Evolutionary conservation across 1,140 invertebrate species (phyloP).

Genomic region (Saccostrea echinata): DNA sequence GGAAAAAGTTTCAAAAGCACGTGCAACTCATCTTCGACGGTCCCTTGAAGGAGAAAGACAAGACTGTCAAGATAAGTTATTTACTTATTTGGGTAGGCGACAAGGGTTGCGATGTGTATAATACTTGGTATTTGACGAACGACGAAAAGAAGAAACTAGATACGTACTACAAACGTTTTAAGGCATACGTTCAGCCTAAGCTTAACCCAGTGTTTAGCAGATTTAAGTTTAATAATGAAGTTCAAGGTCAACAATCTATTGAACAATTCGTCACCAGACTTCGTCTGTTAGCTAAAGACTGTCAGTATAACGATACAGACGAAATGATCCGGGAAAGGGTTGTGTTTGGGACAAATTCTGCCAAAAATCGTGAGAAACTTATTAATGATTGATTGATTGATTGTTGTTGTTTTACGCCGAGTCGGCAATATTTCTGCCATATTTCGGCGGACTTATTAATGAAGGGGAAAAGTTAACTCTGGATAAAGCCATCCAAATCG

Average conservation of each 20-base stretch:
- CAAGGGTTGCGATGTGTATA: slow-evolving; percentile 43
- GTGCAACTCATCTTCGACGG: not conserved
- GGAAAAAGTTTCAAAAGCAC: not conserved
- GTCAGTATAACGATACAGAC: slow-evolving; percentile 42
- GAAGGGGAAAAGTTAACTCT: slow-evolving; percentile 47
- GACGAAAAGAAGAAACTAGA: slow-evolving; percentile 49
- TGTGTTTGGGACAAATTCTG: slow-evolving; percentile 48
- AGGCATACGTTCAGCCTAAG: slow-evolving; percentile 46
- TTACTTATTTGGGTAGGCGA: slow-evolving; percentile 54
- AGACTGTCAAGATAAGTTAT: slow-evolving; percentile 13
- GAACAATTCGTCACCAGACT: slow-evolving; percentile 40
- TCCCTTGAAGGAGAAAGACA: not conserved
- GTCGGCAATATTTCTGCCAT: too few species aligned
- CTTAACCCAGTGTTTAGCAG: slow-evolving; percentile 46
- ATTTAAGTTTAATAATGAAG: slow-evolving; percentile 37
- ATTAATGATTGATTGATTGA: too few species aligned
- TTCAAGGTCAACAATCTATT: not conserved
- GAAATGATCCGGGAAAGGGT: slow-evolving; percentile 58
- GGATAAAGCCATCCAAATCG: slow-evolving; percentile 57
- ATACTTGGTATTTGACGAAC: slow-evolving; percentile 40
- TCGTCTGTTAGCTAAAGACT: slow-evolving; percentile 28
- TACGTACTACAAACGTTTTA: slow-evolving; percentile 44
- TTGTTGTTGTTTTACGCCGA: too few species aligned
- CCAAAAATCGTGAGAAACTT: slow-evolving; percentile 48
- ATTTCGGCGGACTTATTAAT: too few species aligned